Percentiles rank a stretch among this genome's conserved stretches.
phyloP scores from a whole-genome alignment of 1,140 invertebrate genomes.

The Drosophila tsacasi region DNA sequence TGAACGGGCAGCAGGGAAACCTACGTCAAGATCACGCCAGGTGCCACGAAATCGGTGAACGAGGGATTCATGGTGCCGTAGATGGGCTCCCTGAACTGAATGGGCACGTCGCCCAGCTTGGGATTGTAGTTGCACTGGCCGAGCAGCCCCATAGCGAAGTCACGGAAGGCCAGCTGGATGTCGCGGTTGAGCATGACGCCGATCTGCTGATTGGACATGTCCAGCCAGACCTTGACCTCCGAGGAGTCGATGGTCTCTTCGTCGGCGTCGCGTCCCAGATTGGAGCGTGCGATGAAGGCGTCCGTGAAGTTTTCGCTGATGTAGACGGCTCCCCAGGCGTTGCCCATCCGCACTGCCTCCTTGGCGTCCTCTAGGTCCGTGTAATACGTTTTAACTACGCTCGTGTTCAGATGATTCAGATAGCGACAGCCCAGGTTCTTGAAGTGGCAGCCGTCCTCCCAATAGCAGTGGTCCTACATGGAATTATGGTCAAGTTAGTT shows the following conservation, averaged over 20 bases:
- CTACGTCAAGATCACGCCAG: constrained; percentile 97
- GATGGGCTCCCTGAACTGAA: constrained; percentile 93
- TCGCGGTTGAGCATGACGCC: constrained; percentile 92
- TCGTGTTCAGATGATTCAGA: constrained; percentile 89
- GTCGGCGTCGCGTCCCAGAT: constrained; percentile 89
- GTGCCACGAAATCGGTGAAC: constrained; percentile 98
- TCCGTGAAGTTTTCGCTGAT: constrained; percentile 95
- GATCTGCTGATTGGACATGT: constrained; percentile 98
- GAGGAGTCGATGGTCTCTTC: constrained; percentile 93
- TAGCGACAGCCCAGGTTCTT: constrained; percentile 91
- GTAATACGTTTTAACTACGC: constrained; percentile 90
- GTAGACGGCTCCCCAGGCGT: constrained; percentile 94
- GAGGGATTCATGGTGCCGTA: constrained; percentile 95
- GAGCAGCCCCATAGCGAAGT: constrained; percentile 91
- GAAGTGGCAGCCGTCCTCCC: constrained; percentile 88
- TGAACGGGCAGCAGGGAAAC: constrained; percentile 60
- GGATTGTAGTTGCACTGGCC: constrained; percentile 90
- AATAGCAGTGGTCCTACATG: constrained; percentile 74
- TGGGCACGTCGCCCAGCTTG: constrained; percentile 92
- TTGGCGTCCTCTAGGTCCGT: constrained; percentile 88
- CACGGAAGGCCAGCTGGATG: constrained; percentile 92
- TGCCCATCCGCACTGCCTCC: constrained; percentile 89
- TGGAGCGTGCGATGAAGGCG: constrained; percentile 90
- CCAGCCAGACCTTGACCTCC: constrained; percentile 93
- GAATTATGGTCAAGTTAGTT: neutral